Percentiles rank a stretch among this genome's conserved stretches.
phyloP scores from a whole-genome alignment of 2,888 invertebrate species.

The Eueremaeus valkanovi region DNA sequence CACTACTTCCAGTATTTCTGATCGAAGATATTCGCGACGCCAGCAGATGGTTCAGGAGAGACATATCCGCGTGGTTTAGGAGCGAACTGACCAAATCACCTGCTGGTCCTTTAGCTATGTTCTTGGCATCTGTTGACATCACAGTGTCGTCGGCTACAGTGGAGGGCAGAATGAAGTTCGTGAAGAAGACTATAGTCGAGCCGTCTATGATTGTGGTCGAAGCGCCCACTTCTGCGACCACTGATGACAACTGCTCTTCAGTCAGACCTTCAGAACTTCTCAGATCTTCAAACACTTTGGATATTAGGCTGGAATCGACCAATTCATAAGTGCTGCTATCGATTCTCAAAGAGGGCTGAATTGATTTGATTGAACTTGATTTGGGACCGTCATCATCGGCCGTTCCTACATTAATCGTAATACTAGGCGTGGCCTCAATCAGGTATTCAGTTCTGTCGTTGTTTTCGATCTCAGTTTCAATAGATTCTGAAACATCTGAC shows the following conservation, averaged over 20 bases:
- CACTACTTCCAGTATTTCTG: background rate
- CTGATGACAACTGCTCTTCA: constrained; percentile 36
- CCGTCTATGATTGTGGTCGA: constrained; percentile 46
- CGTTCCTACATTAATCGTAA: too few relatives aligned
- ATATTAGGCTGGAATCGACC: constrained; percentile 35
- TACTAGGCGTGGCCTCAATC: constrained; percentile 19
- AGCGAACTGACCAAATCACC: constrained; percentile 27
- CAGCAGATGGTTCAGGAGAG: constrained; percentile 36
- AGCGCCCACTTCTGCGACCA: constrained; percentile 40
- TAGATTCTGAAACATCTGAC: background rate
- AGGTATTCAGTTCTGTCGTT: background rate
- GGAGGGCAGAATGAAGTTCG: constrained; percentile 42
- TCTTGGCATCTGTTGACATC: constrained; percentile 20
- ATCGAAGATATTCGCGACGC: constrained; percentile 19
- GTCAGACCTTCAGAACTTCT: constrained; percentile 37
- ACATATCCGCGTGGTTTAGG: constrained; percentile 31
- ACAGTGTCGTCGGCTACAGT: background rate
- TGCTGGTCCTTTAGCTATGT: constrained; percentile 37
- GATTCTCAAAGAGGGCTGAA: constrained; percentile 35
- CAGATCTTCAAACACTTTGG: constrained; percentile 34
- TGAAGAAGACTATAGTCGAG: constrained; percentile 47
- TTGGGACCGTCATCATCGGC: background rate
- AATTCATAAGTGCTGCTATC: constrained; percentile 33
- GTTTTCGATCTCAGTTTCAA: background rate
- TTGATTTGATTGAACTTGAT: background rate